Conservation (phyloP, 2,113 vertebrate species). For the Nycticebus coucang region DNA sequence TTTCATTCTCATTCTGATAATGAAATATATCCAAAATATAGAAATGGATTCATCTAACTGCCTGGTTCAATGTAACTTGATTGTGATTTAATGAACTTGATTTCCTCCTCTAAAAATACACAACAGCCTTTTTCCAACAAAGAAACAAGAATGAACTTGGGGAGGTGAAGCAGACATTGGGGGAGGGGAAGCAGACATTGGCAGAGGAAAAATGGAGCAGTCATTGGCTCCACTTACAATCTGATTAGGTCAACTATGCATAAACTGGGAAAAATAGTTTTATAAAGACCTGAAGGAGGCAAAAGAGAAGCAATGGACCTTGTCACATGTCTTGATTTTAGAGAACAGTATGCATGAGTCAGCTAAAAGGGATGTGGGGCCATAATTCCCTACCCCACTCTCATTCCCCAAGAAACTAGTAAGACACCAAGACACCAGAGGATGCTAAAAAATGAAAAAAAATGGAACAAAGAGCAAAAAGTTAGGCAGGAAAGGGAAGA, state of each 20-base stretch:
- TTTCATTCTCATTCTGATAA: slow-evolving; percentile 24
- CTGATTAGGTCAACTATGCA: neutral
- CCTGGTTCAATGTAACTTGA: neutral
- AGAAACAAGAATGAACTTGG: neutral
- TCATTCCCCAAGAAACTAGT: neutral
- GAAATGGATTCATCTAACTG: neutral
- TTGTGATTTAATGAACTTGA: neutral
- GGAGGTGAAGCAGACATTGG: neutral
- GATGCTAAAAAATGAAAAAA: neutral
- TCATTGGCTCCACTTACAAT: neutral
- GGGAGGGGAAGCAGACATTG: neutral
- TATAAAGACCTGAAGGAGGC: neutral
- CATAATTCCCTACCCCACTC: neutral
- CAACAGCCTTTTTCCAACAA: slow-evolving; percentile 29
- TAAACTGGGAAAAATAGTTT: neutral
- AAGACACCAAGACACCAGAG: neutral
- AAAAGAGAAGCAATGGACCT: neutral
- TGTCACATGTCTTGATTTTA: neutral
- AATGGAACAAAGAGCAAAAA: neutral
- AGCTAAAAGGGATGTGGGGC: neutral
- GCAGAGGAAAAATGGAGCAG: neutral
- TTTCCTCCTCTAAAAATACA: neutral
- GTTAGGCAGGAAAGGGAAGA: neutral
- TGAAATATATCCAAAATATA: neutral
- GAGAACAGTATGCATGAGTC: neutral